Evolutionary conservation across 53 echinoderm and acorn worm genomes (phyloP).

Genomic region (Actinopyga echinites): DNA sequence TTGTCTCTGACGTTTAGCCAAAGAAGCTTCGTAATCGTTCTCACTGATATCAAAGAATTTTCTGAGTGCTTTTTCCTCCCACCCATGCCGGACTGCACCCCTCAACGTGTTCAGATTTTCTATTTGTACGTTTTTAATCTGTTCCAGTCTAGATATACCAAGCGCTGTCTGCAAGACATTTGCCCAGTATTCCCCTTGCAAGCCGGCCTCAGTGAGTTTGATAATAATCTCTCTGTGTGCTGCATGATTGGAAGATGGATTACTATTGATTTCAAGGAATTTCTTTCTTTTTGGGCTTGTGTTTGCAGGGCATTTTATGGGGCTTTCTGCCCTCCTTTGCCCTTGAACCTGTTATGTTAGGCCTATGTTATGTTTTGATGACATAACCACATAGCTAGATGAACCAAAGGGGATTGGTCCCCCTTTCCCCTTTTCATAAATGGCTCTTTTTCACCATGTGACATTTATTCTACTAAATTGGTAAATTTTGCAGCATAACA

Average conservation of each 20-base stretch:
- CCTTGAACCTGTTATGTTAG: too few relatives aligned
- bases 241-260: not conserved
- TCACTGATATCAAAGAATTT: conserved; percentile 18
- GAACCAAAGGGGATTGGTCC: too few relatives aligned
- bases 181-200: conserved; percentile 27
- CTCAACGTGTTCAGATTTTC: not conserved
- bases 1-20: not conserved
- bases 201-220: conserved; percentile 4
- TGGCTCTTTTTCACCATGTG: too few relatives aligned
- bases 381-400: too few relatives aligned
- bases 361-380: too few relatives aligned
- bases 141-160: conserved; percentile 22
- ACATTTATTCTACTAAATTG: too few relatives aligned
- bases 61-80: conserved; percentile 34
- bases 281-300: too few relatives aligned
- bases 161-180: conserved; percentile 29
- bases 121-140: not conserved
- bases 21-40: not conserved
- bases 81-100: conserved; percentile 11
- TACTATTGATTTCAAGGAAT: not conserved
- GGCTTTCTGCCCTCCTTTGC: too few relatives aligned
- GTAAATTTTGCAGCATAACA: too few relatives aligned
- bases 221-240: not conserved
- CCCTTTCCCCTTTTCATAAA: too few relatives aligned
- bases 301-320: too few relatives aligned